Conservation (phyloP, 2,888 invertebrate genomes). For the Malthinus flaveolus region DNA sequence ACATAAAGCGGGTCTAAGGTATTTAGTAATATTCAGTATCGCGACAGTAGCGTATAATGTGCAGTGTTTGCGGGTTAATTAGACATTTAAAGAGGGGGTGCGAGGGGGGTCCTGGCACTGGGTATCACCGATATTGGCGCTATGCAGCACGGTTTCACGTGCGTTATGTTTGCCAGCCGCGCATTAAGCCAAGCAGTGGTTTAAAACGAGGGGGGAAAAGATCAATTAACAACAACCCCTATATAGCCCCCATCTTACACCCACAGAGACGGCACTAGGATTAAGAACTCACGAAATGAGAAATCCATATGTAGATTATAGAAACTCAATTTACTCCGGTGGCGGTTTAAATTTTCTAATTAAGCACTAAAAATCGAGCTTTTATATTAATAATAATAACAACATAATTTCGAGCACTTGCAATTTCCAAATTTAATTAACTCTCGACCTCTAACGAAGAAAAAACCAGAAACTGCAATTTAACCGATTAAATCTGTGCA, state of each 20-base stretch:
- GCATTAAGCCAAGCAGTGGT: slow-evolving; percentile 43
- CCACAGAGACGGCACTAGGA: slow-evolving; percentile 46
- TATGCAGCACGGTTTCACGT: slow-evolving; percentile 49
- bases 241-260: slow-evolving; percentile 40
- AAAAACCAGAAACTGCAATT: slow-evolving; percentile 1
- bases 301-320: slow-evolving; percentile 50
- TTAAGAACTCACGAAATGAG: slow-evolving; percentile 50
- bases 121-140: slow-evolving; percentile 55
- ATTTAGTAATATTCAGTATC: slow-evolving; percentile 35
- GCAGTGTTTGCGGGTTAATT: slow-evolving; percentile 54
- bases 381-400: no score
- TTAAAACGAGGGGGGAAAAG: slow-evolving; percentile 41
- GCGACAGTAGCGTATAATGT: slow-evolving; percentile 49
- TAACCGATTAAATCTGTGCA: slow-evolving; percentile 1
- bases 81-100: slow-evolving; percentile 40
- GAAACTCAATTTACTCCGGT: background rate
- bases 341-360: slow-evolving; percentile 7
- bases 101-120: slow-evolving; percentile 48
- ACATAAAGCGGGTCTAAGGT: slow-evolving; percentile 27
- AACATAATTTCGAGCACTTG: slow-evolving; percentile 10
- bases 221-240: slow-evolving; percentile 50
- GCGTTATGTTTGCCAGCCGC: slow-evolving; percentile 40
- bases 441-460: slow-evolving; percentile 4
- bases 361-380: slow-evolving; percentile 17
- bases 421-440: slow-evolving; percentile 18